A percentile compares a stretch with the other conserved stretches of the same genome.
Conservation (phyloP, 2,888 invertebrate species). For the Lochmaea crataegi region DNA sequence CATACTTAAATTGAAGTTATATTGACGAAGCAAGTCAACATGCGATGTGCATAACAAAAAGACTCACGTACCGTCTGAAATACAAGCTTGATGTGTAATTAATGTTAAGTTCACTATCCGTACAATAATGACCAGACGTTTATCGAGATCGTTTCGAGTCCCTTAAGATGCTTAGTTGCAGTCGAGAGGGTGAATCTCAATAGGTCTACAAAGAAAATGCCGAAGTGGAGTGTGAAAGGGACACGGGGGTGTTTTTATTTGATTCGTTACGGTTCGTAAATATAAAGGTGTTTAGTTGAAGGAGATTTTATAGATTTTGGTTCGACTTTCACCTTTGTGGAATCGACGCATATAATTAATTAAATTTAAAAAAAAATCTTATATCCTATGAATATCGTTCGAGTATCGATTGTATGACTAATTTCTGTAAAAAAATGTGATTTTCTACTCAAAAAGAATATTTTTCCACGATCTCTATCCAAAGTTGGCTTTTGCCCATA, state of each 20-base stretch:
- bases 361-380: too few relatives aligned
- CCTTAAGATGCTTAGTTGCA: constrained; percentile 11
- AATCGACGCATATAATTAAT: too few relatives aligned
- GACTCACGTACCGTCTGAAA: constrained; percentile 21
- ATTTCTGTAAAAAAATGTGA: too few relatives aligned
- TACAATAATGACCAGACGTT: constrained; percentile 27
- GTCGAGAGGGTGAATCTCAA: neutral
- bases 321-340: too few relatives aligned
- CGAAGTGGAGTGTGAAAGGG: neutral
- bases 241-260: neutral
- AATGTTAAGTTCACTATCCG: constrained; percentile 26
- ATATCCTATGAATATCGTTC: too few relatives aligned
- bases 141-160: constrained; percentile 21
- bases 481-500: too few relatives aligned
- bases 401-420: too few relatives aligned
- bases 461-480: too few relatives aligned
- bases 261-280: neutral
- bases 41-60: constrained; percentile 22
- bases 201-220: neutral
- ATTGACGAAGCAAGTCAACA: neutral
- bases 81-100: constrained; percentile 25
- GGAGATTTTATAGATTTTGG: neutral
- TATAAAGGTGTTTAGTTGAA: neutral
- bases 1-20: neutral
- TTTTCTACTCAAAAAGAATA: too few relatives aligned